Conservation (phyloP, 2,113 vertebrate genomes). For the Poecile atricapillus region DNA sequence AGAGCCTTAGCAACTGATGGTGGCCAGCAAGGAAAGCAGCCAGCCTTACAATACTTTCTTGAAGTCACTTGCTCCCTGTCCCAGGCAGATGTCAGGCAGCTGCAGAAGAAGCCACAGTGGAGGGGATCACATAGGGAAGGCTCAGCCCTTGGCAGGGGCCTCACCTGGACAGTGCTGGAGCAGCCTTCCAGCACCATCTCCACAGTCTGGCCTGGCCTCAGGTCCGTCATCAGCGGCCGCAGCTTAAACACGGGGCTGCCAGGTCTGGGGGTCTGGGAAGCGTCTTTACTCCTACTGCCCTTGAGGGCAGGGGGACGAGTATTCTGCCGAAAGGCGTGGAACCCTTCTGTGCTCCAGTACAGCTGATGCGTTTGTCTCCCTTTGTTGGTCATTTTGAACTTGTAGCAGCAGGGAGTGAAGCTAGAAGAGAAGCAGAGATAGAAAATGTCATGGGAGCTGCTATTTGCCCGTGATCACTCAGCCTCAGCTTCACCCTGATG, state of each 20-base stretch:
- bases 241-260: conserved; percentile 75
- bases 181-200: conserved; percentile 80
- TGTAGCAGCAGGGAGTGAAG: conserved; percentile 68
- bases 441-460: not conserved
- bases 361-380: conserved; percentile 78
- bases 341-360: conserved; percentile 77
- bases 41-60: not conserved
- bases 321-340: not conserved
- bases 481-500: not conserved
- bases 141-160: not conserved
- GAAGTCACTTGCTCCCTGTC: not conserved
- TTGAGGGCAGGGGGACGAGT: not conserved
- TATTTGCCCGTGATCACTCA: not conserved
- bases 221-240: conserved; percentile 71
- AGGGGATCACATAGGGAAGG: not conserved
- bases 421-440: conserved; percentile 55
- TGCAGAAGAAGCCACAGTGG: not conserved
- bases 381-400: conserved; percentile 81
- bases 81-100: not conserved
- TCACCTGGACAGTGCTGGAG: conserved; percentile 78
- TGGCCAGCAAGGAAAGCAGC: not conserved
- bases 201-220: conserved; percentile 74
- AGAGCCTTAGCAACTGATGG: not conserved
- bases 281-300: not conserved
- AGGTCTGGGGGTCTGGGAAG: not conserved